These are phyloP conservation scores for Campoletis raptor DNA, from an alignment of 2,888 invertebrate species.

Conservation along the genomic window DNA sequence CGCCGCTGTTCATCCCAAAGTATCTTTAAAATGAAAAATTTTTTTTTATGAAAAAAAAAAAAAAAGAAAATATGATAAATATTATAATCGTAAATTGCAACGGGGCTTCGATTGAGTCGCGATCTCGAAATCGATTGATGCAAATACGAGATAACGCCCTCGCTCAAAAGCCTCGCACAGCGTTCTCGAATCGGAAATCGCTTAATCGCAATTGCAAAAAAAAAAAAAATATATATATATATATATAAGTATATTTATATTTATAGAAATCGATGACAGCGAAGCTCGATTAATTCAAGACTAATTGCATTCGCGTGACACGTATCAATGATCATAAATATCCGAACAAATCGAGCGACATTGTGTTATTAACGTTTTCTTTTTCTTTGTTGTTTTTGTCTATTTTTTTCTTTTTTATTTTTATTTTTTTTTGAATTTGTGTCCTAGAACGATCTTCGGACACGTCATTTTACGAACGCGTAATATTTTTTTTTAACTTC, in stretches of 20 bases:
- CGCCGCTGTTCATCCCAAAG: conserved; percentile 79
- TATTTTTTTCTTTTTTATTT: neutral
- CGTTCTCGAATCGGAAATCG: conserved; percentile 23
- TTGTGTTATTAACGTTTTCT: conserved; percentile 21
- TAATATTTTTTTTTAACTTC: neutral
- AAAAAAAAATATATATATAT: too few relatives aligned
- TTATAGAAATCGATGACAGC: conserved; percentile 48
- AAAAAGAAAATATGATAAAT: neutral
- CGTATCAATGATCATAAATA: conserved; percentile 58
- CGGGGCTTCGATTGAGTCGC: conserved; percentile 48
- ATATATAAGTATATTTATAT: neutral
- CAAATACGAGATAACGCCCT: conserved; percentile 63
- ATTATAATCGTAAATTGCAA: conserved; percentile 35
- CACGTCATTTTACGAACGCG: conserved; percentile 41
- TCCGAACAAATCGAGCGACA: conserved; percentile 31
- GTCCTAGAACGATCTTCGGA: conserved; percentile 39
- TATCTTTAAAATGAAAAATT: too few relatives aligned
- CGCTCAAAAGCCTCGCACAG: conserved; percentile 37
- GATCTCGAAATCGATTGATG: conserved; percentile 52
- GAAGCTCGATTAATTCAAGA: conserved; percentile 47
- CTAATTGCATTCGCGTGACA: conserved; percentile 50
- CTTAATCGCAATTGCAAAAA: conserved; percentile 1
- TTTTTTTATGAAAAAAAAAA: conserved; percentile 11
- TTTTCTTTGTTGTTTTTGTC: neutral
- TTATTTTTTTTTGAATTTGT: too few relatives aligned